Conservation (phyloP, 2,888 invertebrate species). For the Ptycholaimellus sp. region DNA sequence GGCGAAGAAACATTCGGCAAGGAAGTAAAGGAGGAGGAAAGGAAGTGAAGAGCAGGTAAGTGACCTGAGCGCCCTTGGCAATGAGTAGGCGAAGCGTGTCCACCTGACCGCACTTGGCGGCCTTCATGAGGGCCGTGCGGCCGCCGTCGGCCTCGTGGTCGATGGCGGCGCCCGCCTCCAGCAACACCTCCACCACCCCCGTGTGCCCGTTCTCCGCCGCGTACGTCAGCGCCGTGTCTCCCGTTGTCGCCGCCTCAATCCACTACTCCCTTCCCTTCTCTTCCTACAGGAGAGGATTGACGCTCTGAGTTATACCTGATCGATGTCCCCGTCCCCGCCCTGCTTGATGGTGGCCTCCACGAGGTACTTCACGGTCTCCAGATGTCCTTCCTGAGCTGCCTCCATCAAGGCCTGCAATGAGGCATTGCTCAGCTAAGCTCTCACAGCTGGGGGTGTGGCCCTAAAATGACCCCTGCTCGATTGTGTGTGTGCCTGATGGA, state of each 20-base stretch:
- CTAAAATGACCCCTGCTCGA: no score
- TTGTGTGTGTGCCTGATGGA: no score
- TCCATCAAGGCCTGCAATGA: conserved; percentile 99
- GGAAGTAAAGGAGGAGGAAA: no score
- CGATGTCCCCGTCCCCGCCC: no score
- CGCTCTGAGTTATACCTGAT: no score
- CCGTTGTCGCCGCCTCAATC: conserved; percentile 60
- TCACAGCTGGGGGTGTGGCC: no score
- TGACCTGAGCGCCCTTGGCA: conserved; percentile 47
- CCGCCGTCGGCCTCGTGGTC: conserved; percentile 90
- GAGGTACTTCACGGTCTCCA: conserved; percentile 49
- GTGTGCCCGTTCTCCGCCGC: conserved; percentile 97
- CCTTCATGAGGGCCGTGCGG: conserved; percentile 91
- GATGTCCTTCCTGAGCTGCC: conserved; percentile 86
- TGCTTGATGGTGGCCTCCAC: conserved; percentile 15
- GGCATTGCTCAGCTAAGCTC: no score
- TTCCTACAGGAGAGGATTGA: no score
- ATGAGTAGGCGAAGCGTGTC: conserved; percentile 88
- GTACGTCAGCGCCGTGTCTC: conserved; percentile 82
- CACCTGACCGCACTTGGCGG: conserved; percentile 77
- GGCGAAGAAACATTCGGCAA: no score
- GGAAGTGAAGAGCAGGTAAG: not conserved
- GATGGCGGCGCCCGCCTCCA: conserved; percentile 66
- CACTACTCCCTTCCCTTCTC: no score
- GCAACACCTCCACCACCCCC: conserved; percentile 70